Evolutionary conservation across 2,888 invertebrate genomes (phyloP).

Genomic region (Lampropteryx suffumata): DNA sequence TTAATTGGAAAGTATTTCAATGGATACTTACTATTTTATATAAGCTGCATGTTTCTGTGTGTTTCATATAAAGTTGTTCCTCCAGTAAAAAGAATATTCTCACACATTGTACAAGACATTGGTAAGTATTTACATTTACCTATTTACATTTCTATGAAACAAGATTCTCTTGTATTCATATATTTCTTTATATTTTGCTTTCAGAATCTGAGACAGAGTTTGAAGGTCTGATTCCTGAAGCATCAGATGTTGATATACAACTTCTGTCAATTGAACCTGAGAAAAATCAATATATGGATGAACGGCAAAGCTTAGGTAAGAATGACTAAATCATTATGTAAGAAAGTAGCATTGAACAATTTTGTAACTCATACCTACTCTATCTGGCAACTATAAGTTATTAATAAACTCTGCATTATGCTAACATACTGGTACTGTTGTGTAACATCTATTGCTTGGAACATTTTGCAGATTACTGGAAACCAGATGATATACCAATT

Average conservation of each 20-base stretch:
- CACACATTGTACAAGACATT: constrained; percentile 66
- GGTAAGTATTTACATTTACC: too few relatives aligned
- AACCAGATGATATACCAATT: constrained; percentile 68
- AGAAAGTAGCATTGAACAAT: too few relatives aligned
- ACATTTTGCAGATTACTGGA: constrained; percentile 66
- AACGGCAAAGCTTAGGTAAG: constrained; percentile 70
- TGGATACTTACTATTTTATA: constrained; percentile 64
- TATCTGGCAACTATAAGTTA: too few relatives aligned
- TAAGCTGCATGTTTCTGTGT: constrained; percentile 55
- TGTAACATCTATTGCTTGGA: background rate
- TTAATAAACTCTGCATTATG: too few relatives aligned
- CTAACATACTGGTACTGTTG: too few relatives aligned
- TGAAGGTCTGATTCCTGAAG: constrained; percentile 71
- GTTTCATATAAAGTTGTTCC: constrained; percentile 58
- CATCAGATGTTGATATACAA: constrained; percentile 65
- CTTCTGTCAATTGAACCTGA: constrained; percentile 71
- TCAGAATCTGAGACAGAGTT: constrained; percentile 72
- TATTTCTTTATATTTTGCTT: constrained; percentile 28
- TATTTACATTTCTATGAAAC: too few relatives aligned
- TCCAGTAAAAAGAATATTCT: constrained; percentile 51
- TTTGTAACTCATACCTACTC: too few relatives aligned
- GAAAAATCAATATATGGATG: constrained; percentile 51
- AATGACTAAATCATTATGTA: too few relatives aligned
- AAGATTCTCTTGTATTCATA: too few relatives aligned
- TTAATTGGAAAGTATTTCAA: constrained; percentile 62